phyloP scores from a whole-genome alignment of 2,888 invertebrate species.

The Trachelus iudaicus region DNA sequence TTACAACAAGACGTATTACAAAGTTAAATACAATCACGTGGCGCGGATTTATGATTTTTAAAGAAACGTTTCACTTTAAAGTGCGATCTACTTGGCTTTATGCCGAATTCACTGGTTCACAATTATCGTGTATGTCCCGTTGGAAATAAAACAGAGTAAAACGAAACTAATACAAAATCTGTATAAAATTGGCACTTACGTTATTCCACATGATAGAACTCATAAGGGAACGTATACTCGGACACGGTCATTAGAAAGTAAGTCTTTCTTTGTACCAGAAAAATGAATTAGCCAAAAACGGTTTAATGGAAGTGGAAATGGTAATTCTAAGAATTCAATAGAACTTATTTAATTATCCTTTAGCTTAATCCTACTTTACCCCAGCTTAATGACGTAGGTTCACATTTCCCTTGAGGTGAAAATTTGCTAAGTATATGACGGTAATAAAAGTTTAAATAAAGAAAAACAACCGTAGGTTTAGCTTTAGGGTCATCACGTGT shows the following conservation, averaged over 20 bases:
- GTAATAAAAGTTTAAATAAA: not conserved
- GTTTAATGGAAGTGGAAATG: not conserved
- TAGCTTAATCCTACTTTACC: not conserved
- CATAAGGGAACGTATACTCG: not conserved
- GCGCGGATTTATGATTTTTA: not conserved
- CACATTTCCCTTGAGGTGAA: not conserved
- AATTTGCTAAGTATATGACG: not conserved
- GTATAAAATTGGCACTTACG: not conserved
- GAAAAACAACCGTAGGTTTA: conserved; percentile 11
- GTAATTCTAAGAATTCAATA: not conserved
- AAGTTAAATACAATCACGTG: not conserved
- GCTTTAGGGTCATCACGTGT: conserved; percentile 56
- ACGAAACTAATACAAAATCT: not conserved
- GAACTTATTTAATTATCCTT: not conserved
- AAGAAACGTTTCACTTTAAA: not conserved
- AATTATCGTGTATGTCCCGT: not conserved
- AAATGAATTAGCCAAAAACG: not conserved
- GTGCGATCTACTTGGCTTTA: not conserved
- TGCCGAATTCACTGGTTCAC: not conserved
- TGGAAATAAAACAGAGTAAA: not conserved
- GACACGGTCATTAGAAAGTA: not conserved
- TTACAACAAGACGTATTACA: not conserved
- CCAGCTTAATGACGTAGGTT: not conserved
- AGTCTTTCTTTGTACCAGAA: not conserved
- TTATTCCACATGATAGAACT: not conserved